Evolutionary conservation across 2,797 vertebrate genomes (phyloP), one percentile per base, ranked within the genome.

Genomic region (Manis crassicaudata): DNA sequence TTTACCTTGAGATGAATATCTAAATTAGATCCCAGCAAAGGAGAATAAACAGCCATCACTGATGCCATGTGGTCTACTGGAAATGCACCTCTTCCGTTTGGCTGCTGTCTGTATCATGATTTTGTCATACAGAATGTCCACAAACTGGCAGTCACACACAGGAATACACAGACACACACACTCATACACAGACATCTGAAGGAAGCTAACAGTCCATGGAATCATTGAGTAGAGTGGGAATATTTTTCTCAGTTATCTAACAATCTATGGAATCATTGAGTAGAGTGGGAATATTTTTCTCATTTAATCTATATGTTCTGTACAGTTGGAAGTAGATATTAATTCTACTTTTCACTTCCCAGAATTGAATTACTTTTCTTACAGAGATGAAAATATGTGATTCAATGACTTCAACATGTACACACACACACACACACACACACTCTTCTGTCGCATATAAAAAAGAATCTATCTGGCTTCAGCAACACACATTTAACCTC

Each of bases 401-500:
- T 43, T 86, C n/a, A 65, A 16, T 83, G 70, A 65, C 25, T 63
- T 88, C 9, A 88, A 18, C 7, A 9, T 11, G 21, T 14, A 12
- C 1, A 21, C 29, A 6, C 10, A 10, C 29, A 84, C 56, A 86
- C 18, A 37, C 23, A 76, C 35, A 84, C 52, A 50, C 7, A 85
- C 29, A 86, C 23, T 46, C 6, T 37, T 84, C 13, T 91, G 50
- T 91, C 20, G n/a, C 29, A 80, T 23, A 35, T 3, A 43, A n/a
- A 35, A 89, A 7, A 90, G 50, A 80, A 40, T 6, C 2, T 89
- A 50, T 82, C 67, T 50, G 62, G 46, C 43, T 91, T 91, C 10
- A 73, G 60, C 40, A 92, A 63, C 17, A 87, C 81, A 79, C 63
- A 63, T 80, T 96, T 95, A 75, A 62, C 76, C 56, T 97, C 50